Conservation (phyloP, 2,888 invertebrate species). For the Heliconius hortense region DNA sequence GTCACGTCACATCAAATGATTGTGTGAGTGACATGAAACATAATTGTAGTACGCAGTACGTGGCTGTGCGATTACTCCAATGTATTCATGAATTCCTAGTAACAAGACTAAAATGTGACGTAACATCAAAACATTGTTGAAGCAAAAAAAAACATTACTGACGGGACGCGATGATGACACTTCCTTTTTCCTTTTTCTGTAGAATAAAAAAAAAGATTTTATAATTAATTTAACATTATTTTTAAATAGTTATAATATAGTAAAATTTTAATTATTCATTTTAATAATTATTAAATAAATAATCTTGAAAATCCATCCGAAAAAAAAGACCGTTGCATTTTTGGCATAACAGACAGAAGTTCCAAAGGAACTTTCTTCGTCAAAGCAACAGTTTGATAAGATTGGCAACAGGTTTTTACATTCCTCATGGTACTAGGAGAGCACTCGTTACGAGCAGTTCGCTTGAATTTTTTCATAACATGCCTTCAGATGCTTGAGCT, state of each 20-base stretch:
- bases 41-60: not conserved
- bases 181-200: not conserved
- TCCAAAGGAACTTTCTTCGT: slow-evolving; percentile 9
- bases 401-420: slow-evolving; percentile 35
- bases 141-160: slow-evolving; percentile 23
- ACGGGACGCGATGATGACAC: not conserved
- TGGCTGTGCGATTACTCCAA: not conserved
- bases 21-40: not conserved
- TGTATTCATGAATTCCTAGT: slow-evolving; percentile 52
- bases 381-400: slow-evolving; percentile 16
- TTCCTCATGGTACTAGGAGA: slow-evolving; percentile 32
- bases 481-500: not conserved
- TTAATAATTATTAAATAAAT: not conserved
- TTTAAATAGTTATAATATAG: not conserved
- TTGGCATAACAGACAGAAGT: not conserved
- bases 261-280: not conserved
- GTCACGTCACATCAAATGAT: not conserved
- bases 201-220: not conserved
- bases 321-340: not conserved
- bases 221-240: not conserved
- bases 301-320: not conserved
- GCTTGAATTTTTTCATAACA: slow-evolving; percentile 21
- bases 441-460: slow-evolving; percentile 23
- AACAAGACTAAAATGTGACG: slow-evolving; percentile 63
- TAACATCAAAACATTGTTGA: slow-evolving; percentile 53